Percentiles rank a stretch among this genome's conserved stretches.
These are phyloP conservation scores for Pyrgilauda ruficollis DNA, from an alignment of 2,113 vertebrate species.

Conservation along the genomic window DNA sequence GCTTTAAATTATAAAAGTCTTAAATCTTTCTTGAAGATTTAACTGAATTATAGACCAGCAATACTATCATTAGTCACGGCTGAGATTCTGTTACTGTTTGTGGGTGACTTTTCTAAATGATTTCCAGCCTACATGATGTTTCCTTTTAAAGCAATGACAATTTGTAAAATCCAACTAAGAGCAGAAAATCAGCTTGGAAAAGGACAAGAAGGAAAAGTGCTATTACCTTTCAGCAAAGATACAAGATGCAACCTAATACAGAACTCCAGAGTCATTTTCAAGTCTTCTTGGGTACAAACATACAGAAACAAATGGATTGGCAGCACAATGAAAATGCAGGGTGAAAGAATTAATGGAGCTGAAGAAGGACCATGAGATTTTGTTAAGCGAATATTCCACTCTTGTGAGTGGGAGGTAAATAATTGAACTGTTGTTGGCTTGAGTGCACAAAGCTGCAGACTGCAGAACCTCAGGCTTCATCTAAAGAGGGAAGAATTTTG, in stretches of 20 bases:
- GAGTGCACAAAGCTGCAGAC: neutral
- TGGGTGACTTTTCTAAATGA: slow-evolving; percentile 39
- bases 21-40: slow-evolving; percentile 27
- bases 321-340: neutral
- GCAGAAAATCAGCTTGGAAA: neutral
- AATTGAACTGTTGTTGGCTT: neutral
- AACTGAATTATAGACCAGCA: slow-evolving; percentile 25
- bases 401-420: neutral
- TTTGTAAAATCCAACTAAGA: slow-evolving; percentile 20
- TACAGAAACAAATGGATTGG: neutral
- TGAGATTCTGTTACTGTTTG: slow-evolving; percentile 46
- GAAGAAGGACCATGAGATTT: neutral
- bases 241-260: neutral
- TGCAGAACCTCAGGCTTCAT: neutral
- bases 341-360: neutral
- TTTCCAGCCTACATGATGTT: slow-evolving; percentile 41
- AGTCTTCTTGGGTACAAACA: neutral
- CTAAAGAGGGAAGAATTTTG: neutral
- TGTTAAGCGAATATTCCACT: neutral
- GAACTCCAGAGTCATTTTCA: neutral
- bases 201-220: neutral
- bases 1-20: slow-evolving; percentile 16
- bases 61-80: neutral
- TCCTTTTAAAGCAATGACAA: slow-evolving; percentile 29
- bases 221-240: neutral